Evolutionary conservation across 2,888 invertebrate genomes (phyloP), one percentile per base, ranked within the genome.

Genomic region (Eremobia ochroleuca): DNA sequence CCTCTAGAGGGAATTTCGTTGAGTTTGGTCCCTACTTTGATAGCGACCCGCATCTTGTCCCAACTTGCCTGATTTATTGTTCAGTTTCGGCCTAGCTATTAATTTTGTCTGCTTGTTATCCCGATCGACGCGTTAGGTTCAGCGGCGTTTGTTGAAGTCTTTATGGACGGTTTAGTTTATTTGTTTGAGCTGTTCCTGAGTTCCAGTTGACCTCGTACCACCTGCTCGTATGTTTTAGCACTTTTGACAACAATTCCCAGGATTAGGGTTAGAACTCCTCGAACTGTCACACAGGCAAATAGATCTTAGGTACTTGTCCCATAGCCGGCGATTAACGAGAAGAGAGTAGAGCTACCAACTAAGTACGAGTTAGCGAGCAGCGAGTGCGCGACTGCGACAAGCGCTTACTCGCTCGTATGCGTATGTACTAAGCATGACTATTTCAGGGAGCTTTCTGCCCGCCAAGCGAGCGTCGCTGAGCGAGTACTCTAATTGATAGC

Each of bases 51-150:
- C 87, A 87, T 88, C 86, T 78, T 81, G 73, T 71, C 79, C 77
- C 62, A 82, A 86, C 73, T 85, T 83, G 71, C 25, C 79, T 88
- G 88, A 87, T 88, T 85, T 88, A 88, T 87, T 80, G 87, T 88
- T 77, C 76, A 76, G 75, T 64, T 68, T 69, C 55, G 69, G 78
- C 71, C 71, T 18, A 76, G 80, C 85, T 88, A 88, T 88, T 88
- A 88, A 88, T 88, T 88, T 84, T 77, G 77, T 78, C 67, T 66
- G 77, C 70, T 73, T 74, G 77, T 82, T 86, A 86, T 86, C 86
- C 84, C 72, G 72, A 75, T 85, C 70, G 83, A 86, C 83, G 74
- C 52, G 66, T 79, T 37, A 52, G 59, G 61, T 79, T 79, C 25
- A 49, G 68, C 67, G 8, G 62, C 73, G 70, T 58, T 76, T 64